phyloP scores from a whole-genome alignment of 2,113 vertebrate species.

The rat (Rattus norvegicus) region DNA sequence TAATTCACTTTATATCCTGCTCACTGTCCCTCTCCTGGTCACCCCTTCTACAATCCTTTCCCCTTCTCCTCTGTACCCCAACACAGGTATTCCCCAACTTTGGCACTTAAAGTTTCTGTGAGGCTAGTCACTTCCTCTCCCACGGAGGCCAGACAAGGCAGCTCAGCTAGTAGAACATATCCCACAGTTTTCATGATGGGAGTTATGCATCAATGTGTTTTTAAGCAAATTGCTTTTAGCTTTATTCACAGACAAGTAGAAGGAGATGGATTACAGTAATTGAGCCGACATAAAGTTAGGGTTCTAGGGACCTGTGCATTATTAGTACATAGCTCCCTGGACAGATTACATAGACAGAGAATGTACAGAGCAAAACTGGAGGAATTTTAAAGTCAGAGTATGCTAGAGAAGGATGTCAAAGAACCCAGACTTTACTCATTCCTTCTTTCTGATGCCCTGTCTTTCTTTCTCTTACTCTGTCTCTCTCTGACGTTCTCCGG shows the following conservation, averaged over 20 bases:
- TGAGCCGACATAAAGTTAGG: background rate
- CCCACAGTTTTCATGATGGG: background rate
- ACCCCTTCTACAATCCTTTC: too few relatives aligned
- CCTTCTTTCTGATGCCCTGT: too few relatives aligned
- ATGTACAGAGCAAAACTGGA: background rate
- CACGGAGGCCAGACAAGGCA: too few relatives aligned
- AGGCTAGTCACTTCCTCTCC: too few relatives aligned
- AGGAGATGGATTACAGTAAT: conserved; percentile 22
- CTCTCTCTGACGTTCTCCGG: background rate
- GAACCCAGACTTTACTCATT: background rate
- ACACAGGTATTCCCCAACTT: too few relatives aligned
- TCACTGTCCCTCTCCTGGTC: too few relatives aligned
- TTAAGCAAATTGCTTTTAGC: conserved; percentile 50
- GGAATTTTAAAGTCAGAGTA: background rate
- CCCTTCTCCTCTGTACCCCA: too few relatives aligned
- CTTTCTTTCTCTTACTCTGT: background rate
- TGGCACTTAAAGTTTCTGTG: too few relatives aligned
- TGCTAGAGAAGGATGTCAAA: background rate
- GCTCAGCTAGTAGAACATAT: too few relatives aligned
- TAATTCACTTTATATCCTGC: too few relatives aligned
- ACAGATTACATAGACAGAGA: too few relatives aligned
- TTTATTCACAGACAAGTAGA: conserved; percentile 55
- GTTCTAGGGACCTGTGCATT: conserved; percentile 26
- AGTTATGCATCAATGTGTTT: conserved; percentile 1
- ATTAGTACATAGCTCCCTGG: background rate